Base-by-base conservation (phyloP, 2,888 invertebrate genomes). In the Drosophila buzzatii region DNA sequence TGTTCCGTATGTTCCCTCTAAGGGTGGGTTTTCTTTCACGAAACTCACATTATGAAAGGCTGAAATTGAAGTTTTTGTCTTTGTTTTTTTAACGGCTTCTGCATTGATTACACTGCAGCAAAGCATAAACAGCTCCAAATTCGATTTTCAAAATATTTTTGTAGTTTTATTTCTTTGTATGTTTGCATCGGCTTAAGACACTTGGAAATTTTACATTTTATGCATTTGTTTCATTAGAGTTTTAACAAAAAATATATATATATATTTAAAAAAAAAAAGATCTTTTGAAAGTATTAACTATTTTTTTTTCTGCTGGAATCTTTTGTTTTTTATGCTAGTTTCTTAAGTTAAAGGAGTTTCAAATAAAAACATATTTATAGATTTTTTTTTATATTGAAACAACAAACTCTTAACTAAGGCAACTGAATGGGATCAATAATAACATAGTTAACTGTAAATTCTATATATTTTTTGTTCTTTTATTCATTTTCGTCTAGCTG, bases 71-170 rank as follows among this genome's bases (percentile, higher is more conserved):
- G 70, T 63, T 41, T 16, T 44, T n/a, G 3, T 8, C 23, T 8
- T 45, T 16, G 33, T 9, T 37, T 37, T 1, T 42, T n/a, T 45
- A 70, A 45, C 61, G 23, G 5, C 51, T n/a, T 33, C 44, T 33
- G 79, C 69, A 57, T 65, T 78, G 78, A 76, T 76, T 76, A 51
- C 52, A 20, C 37, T 41, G 39, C 44, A 20, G 16, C 23, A 44
- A 7, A 31, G 4, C 12, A 18, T 20, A 5, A 41, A 27, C n/a
- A 70, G 74, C 67, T 81, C 61, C 70, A 66, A 27, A 49, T 73
- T 78, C 64, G 42, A 18, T 27, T 41, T 57, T 70, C 33, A 61
- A 70, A 70, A 70, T 56, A 56, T 70, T 70, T 39, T 35, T 49
- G 44, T 37, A 1, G 37, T n/a, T 37, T 16, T 53, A 27, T 41